These are phyloP conservation scores for Alloplasta piceator DNA, from an alignment of 2,888 invertebrate genomes.

Conservation along the genomic window DNA sequence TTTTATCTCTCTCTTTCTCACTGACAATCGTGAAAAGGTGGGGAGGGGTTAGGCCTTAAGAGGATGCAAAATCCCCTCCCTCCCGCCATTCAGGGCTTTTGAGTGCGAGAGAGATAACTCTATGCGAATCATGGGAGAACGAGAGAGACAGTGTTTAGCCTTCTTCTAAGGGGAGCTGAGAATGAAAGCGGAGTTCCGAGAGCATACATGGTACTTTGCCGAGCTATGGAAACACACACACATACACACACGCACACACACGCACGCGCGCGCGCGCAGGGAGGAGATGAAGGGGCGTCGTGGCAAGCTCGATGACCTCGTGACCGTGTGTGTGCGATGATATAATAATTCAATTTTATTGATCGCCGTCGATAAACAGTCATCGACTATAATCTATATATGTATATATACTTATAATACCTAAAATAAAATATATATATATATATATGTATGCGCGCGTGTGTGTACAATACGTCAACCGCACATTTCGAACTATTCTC, in stretches of 20 bases:
- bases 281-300: slow-evolving; percentile 26
- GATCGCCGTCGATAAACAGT: slow-evolving; percentile 60
- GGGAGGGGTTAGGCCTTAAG: no score
- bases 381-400: no score
- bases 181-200: slow-evolving; percentile 33
- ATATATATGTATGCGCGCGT: no score
- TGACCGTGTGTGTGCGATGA: slow-evolving; percentile 33
- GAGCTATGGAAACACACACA: slow-evolving; percentile 4
- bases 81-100: no score
- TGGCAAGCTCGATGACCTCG: slow-evolving; percentile 64
- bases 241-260: not conserved
- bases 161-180: slow-evolving; percentile 18
- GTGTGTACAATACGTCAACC: slow-evolving; percentile 33
- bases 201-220: not conserved
- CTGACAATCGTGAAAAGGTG: no score
- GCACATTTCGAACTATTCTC: slow-evolving; percentile 36
- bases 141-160: no score
- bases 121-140: no score
- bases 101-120: no score
- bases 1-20: no score
- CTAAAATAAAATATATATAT: no score
- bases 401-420: no score
- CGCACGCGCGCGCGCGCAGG: slow-evolving; percentile 3
- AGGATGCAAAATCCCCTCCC: no score
- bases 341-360: slow-evolving; percentile 65